Base-by-base conservation (phyloP, 2,113 vertebrate species). In the Planiliza haematocheilus region DNA sequence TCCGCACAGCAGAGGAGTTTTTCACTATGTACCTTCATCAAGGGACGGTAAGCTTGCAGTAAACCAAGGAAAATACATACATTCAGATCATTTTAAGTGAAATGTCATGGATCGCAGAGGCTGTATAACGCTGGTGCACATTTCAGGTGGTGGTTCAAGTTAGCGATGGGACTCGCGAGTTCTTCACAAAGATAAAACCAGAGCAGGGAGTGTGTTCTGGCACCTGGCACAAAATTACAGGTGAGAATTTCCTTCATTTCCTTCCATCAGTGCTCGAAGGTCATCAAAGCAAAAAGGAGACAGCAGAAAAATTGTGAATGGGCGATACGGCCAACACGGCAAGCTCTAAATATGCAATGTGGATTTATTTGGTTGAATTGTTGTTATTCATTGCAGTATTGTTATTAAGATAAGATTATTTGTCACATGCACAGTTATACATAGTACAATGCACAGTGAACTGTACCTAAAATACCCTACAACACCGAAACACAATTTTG, bases 151-250 rank as follows among this genome's bases (percentile, higher is more conserved):
- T 92, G 82, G 95, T 96, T 46, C 92, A 95, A 75, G 91, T 98
- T 65, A 96, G 95, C 58, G 95, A 97, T 13, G 95, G 95, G 14
- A 87, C 94, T 66, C 88, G 79, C 49, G 94, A 96, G 70, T 97
- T 96, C 90, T 95, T 93, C 76, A 97, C 96, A 52, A 93, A 93
- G 68, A 95, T 97, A 11, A 89, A 88, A 73, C 92, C 95, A 13
- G 94, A 86, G 77, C 93, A 94, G 74, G 94, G 91, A 69, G 85
- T 98, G 43, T 99, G 98, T 6, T 94, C 94, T 45, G 96, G 96
- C 37, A 93, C 70, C 60, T 99, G 97, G 97, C 96, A 99, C 89
- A 93, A 93, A 85, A 94, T 99, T 62, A 95, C 95, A 91, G 96
- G 98, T 98, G 58, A 90, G 91, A 62, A 75, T 21, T 13, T 58